Conservation (phyloP, 2,113 vertebrate genomes). For the Emydocephalus ijimae region DNA sequence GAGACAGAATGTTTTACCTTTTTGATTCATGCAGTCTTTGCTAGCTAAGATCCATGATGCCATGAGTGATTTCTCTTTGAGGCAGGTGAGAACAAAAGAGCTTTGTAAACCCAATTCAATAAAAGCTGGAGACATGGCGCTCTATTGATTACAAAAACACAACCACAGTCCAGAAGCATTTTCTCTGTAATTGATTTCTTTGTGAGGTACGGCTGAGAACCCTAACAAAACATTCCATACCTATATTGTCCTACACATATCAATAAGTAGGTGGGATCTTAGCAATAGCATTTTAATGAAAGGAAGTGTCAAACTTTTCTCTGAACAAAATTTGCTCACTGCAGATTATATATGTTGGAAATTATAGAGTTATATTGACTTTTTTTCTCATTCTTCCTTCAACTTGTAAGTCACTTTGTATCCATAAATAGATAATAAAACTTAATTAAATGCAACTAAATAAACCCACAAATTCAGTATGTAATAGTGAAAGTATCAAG, state of each 20-base stretch:
- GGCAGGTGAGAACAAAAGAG: constrained; percentile 75
- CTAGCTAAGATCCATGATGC: constrained; percentile 65
- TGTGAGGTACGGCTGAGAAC: constrained; percentile 52
- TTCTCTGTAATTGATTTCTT: constrained; percentile 66
- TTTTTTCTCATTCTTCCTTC: not conserved
- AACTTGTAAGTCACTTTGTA: not conserved
- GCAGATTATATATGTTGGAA: not conserved
- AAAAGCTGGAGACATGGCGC: constrained; percentile 59
- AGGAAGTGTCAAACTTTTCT: constrained; percentile 52
- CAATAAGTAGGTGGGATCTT: constrained; percentile 56
- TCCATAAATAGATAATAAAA: not conserved
- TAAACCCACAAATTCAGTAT: not conserved
- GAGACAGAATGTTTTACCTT: constrained; percentile 67
- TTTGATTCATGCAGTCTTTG: constrained; percentile 67
- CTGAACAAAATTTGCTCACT: constrained; percentile 33
- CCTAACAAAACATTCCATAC: constrained; percentile 45
- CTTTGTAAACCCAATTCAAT: constrained; percentile 74
- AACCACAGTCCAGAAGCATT: constrained; percentile 58
- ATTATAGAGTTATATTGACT: not conserved
- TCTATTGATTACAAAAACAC: constrained; percentile 67
- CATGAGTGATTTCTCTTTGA: constrained; percentile 71
- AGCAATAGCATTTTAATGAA: constrained; percentile 52
- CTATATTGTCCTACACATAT: constrained; percentile 60
- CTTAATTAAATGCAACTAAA: not conserved
- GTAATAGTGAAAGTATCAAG: not conserved